Conservation (phyloP, 1,140 invertebrate species). For the Pseudomyrmex flavicornis region DNA sequence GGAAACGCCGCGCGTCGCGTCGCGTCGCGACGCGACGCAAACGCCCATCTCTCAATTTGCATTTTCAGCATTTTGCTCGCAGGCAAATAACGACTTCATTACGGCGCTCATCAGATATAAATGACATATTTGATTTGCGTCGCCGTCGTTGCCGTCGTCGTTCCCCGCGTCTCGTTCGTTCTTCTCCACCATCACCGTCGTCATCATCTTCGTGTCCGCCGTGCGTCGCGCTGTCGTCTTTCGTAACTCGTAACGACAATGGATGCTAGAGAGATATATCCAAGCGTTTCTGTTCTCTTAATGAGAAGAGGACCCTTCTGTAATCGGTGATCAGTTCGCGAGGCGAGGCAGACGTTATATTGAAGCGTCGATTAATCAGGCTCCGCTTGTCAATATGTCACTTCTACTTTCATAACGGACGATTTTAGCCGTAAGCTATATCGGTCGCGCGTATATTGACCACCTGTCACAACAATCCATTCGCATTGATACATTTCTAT, state of each 20-base stretch:
- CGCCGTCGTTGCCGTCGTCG: constrained; percentile 45
- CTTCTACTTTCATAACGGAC: constrained; percentile 43
- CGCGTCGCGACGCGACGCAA: constrained; percentile 24
- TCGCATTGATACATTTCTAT: neutral
- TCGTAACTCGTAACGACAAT: constrained; percentile 49
- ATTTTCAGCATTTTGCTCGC: constrained; percentile 77
- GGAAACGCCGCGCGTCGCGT: neutral
- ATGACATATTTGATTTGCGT: constrained; percentile 80
- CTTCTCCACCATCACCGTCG: neutral
- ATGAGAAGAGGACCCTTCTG: constrained; percentile 63
- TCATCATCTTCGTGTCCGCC: constrained; percentile 34
- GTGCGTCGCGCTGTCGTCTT: constrained; percentile 19
- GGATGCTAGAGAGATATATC: constrained; percentile 13
- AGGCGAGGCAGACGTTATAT: constrained; percentile 62
- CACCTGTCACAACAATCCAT: constrained; percentile 22
- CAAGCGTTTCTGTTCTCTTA: constrained; percentile 43
- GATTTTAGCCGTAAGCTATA: constrained; percentile 42
- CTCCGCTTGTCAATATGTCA: constrained; percentile 25
- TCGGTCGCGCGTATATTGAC: constrained; percentile 22
- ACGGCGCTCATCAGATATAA: constrained; percentile 79
- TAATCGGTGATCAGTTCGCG: constrained; percentile 63
- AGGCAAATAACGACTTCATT: constrained; percentile 81
- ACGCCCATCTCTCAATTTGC: constrained; percentile 76
- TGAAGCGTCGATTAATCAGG: constrained; percentile 66
- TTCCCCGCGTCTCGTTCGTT: constrained; percentile 23